Evolutionary conservation across 1,140 invertebrate species (phyloP).

Genomic region (Dendrolimus kikuchii): DNA sequence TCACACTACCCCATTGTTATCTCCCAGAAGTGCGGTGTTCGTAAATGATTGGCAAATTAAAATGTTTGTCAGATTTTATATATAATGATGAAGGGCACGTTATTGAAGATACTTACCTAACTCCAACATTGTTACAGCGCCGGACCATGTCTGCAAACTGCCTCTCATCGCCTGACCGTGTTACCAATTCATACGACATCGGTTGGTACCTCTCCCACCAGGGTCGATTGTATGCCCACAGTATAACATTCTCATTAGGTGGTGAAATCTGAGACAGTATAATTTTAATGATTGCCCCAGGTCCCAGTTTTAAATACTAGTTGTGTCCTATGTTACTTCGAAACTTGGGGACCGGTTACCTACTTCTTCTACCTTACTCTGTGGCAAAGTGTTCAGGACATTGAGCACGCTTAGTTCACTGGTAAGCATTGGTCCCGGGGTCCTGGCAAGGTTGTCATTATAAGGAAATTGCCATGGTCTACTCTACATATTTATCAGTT

Average conservation of each 20-base stretch:
- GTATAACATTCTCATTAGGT: constrained; percentile 73
- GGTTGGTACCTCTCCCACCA: constrained; percentile 92
- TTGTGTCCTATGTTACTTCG: not conserved
- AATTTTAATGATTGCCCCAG: not conserved
- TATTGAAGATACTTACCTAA: constrained; percentile 48
- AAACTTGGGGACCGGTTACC: too few relatives aligned
- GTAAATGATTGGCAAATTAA: too few relatives aligned
- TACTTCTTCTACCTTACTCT: too few relatives aligned
- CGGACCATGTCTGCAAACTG: constrained; percentile 84
- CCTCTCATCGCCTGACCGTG: constrained; percentile 81
- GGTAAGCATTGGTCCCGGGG: too few relatives aligned
- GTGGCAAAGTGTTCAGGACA: too few relatives aligned
- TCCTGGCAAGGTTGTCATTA: too few relatives aligned
- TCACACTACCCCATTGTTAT: too few relatives aligned
- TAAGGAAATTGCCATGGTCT: too few relatives aligned
- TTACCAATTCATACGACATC: constrained; percentile 83
- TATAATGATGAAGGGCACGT: not conserved
- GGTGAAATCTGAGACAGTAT: constrained; percentile 65
- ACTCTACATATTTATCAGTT: too few relatives aligned
- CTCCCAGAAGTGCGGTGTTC: too few relatives aligned
- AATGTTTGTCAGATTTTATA: too few relatives aligned
- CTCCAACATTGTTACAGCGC: constrained; percentile 81
- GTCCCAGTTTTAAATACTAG: not conserved
- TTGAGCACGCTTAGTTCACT: too few relatives aligned
- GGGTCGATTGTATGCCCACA: constrained; percentile 72